A percentile compares a stretch with the other conserved stretches of the same genome.
Evolutionary conservation across 2,113 vertebrate genomes (phyloP).

Genomic region (Natator depressus): DNA sequence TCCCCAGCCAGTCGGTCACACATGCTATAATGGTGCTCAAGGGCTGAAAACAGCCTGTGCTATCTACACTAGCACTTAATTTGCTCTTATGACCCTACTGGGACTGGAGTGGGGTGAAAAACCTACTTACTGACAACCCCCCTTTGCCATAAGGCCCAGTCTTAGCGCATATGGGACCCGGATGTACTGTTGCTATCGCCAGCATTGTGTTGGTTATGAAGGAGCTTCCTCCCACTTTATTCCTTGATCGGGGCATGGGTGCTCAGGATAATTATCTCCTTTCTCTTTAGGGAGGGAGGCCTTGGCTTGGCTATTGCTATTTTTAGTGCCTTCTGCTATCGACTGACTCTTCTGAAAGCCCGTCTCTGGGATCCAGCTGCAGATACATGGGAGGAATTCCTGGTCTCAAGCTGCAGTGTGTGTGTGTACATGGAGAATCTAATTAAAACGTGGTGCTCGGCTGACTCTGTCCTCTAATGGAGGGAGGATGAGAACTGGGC

Average conservation of each 20-base stretch:
- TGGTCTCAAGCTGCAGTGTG: not conserved
- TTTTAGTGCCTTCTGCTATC: not conserved
- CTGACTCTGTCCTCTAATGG: accelerated
- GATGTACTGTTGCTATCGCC: not conserved
- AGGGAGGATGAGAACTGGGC: not conserved
- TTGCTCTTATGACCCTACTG: too few species aligned
- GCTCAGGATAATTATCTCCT: not conserved
- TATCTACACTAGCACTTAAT: too few species aligned
- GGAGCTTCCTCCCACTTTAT: not conserved
- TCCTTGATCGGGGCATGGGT: accelerated
- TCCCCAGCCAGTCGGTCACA: too few species aligned
- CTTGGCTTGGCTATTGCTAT: not conserved
- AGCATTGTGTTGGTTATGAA: not conserved
- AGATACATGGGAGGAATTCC: not conserved
- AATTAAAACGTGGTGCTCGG: not conserved
- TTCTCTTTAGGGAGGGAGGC: not conserved
- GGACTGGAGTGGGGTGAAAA: too few species aligned
- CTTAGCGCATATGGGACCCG: not conserved
- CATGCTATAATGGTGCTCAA: too few species aligned
- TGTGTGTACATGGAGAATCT: accelerated
- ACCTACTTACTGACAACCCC: too few species aligned
- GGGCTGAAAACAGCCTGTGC: too few species aligned
- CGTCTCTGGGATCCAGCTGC: not conserved
- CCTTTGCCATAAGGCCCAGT: not conserved
- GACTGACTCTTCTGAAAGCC: not conserved